Evolutionary conservation across 2,797 vertebrate species (phyloP).

Genomic region (Eurystomus glaucurus): DNA sequence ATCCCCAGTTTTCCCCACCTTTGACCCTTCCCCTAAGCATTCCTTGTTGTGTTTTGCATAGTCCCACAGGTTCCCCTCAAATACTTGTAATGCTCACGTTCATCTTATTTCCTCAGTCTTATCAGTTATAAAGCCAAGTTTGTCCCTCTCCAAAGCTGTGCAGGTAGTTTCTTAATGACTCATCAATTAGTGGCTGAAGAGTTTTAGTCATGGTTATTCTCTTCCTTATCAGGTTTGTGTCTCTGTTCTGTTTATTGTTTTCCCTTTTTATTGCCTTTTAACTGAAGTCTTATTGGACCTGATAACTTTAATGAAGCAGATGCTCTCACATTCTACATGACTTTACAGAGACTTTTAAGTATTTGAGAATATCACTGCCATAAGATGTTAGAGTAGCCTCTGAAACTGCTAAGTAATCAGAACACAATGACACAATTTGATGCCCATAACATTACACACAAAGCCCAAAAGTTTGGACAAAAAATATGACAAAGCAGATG

Average conservation of each 20-base stretch:
- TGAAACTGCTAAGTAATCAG: constrained; percentile 4
- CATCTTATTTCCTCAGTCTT: neutral
- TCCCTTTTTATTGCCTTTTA: neutral
- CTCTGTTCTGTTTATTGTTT: neutral
- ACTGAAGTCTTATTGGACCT: neutral
- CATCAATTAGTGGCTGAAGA: neutral
- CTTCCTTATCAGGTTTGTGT: neutral
- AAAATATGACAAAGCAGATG: constrained; percentile 46
- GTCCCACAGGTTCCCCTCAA: neutral
- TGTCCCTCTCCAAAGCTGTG: neutral
- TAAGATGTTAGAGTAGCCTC: neutral
- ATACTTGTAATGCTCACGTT: neutral
- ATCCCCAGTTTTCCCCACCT: neutral
- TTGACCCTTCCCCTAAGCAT: neutral
- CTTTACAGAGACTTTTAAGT: neutral
- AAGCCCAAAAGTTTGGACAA: neutral
- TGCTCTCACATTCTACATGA: neutral
- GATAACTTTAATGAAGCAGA: neutral
- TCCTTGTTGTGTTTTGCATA: neutral
- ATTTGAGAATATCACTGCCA: neutral
- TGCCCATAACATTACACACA: neutral
- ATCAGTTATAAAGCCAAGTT: neutral
- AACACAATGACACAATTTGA: neutral
- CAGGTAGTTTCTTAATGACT: neutral
- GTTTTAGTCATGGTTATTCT: neutral